These are phyloP conservation scores for Oeneis ivallda DNA, from an alignment of 2,888 invertebrate species.

Conservation along the genomic window DNA sequence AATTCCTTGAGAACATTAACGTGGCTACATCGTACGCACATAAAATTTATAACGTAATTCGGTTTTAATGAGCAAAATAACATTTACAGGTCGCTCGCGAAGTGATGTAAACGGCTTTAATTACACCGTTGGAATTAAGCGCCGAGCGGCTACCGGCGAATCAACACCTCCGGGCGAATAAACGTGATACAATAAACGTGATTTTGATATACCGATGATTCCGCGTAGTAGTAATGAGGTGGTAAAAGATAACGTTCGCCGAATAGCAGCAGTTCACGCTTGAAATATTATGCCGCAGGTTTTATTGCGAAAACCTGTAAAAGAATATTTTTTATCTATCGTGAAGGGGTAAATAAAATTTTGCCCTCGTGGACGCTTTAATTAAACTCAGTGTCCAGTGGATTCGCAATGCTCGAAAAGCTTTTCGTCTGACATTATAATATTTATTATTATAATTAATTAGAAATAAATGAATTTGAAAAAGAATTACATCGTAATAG, in stretches of 20 bases:
- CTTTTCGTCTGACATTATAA: too few species aligned
- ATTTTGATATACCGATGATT: slow-evolving; percentile 21
- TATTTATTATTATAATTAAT: too few species aligned
- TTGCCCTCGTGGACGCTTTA: not conserved
- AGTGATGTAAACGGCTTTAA: slow-evolving; percentile 72
- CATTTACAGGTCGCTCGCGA: slow-evolving; percentile 73
- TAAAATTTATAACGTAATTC: slow-evolving; percentile 74
- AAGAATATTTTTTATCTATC: not conserved
- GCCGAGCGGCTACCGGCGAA: slow-evolving; percentile 56
- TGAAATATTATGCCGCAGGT: not conserved
- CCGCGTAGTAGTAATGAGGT: slow-evolving; percentile 30
- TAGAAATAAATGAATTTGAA: too few species aligned
- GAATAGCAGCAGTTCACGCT: not conserved
- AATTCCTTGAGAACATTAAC: slow-evolving; percentile 59
- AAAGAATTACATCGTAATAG: too few species aligned
- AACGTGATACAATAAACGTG: slow-evolving; percentile 50
- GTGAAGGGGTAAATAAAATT: not conserved
- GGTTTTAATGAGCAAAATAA: slow-evolving; percentile 72
- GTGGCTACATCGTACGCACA: slow-evolving; percentile 60
- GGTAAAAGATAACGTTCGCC: slow-evolving; percentile 13
- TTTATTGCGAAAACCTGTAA: not conserved
- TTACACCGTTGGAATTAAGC: slow-evolving; percentile 60
- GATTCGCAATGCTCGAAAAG: not conserved
- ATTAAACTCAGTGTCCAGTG: not conserved
- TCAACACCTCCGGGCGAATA: slow-evolving; percentile 65